Conservation (phyloP, 2,888 invertebrate species). For the Seladonia tumulorum region DNA sequence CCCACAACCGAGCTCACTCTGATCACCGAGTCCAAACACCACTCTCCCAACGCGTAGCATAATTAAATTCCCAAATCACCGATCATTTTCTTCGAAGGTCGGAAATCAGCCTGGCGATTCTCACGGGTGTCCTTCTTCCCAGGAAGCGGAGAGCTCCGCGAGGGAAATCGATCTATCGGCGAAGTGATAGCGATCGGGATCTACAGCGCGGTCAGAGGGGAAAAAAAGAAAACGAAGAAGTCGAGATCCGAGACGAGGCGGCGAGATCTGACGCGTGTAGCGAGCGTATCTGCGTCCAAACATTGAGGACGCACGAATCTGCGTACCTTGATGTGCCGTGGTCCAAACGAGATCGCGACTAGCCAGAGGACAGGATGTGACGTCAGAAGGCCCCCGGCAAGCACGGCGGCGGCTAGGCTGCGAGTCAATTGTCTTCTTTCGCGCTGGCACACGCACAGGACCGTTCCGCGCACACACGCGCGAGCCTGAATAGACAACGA, state of each 20-base stretch:
- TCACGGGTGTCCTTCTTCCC: not conserved
- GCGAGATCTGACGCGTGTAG: conserved; percentile 20
- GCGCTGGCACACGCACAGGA: conserved; percentile 62
- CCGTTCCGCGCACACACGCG: not conserved
- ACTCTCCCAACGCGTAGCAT: not conserved
- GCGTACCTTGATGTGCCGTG: conserved; percentile 76
- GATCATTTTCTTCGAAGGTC: not conserved
- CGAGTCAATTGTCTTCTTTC: conserved; percentile 82
- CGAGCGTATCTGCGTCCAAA: conserved; percentile 51
- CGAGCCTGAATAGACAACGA: not conserved
- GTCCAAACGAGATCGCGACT: conserved; percentile 78
- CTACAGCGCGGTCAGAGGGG: too few species aligned
- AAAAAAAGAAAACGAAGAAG: not conserved
- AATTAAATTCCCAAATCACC: not conserved
- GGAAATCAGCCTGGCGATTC: not conserved
- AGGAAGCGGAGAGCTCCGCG: not conserved
- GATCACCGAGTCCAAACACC: not conserved
- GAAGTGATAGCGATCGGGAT: too few species aligned
- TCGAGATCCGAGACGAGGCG: not conserved
- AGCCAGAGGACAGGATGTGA: conserved; percentile 80
- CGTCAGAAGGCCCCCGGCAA: conserved; percentile 79
- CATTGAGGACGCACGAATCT: conserved; percentile 69
- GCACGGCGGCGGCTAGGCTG: conserved; percentile 70
- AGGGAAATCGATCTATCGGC: not conserved
- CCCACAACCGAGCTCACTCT: not conserved